Conservation (phyloP, 2,113 vertebrate genomes). For the Epinephelus moara region DNA sequence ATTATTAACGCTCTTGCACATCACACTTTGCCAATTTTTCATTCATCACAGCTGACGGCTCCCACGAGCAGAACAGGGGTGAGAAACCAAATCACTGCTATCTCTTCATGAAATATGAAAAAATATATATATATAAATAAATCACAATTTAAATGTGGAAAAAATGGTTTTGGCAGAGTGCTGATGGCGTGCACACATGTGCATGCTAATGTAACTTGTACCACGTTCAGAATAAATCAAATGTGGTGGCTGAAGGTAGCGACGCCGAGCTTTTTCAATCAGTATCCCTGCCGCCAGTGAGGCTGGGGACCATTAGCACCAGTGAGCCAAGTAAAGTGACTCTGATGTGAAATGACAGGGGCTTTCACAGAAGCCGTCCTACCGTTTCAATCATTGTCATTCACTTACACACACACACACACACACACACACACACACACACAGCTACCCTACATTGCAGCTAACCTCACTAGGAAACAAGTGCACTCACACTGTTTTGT, state of each 20-base stretch:
- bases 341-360: constrained; percentile 78
- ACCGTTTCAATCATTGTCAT: constrained; percentile 61
- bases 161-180: constrained; percentile 3
- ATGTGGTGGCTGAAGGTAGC: constrained; percentile 35
- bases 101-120: background rate
- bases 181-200: background rate
- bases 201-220: constrained; percentile 24
- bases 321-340: constrained; percentile 65
- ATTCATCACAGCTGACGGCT: constrained; percentile 29
- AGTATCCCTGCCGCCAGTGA: constrained; percentile 56
- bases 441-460: constrained; percentile 34
- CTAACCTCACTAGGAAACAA: constrained; percentile 26
- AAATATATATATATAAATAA: too few species aligned
- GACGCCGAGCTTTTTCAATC: constrained; percentile 55
- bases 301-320: constrained; percentile 69
- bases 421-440: constrained; percentile 6
- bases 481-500: constrained; percentile 19
- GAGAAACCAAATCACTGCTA: background rate
- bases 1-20: constrained; percentile 14
- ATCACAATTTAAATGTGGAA: constrained; percentile 23
- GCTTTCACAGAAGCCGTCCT: constrained; percentile 70
- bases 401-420: constrained; percentile 15
- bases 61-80: background rate
- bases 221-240: constrained; percentile 30
- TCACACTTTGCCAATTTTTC: background rate